Percentiles rank a stretch among this genome's conserved stretches.
These are phyloP conservation scores for Bibio marci DNA, from an alignment of 2,888 invertebrate species.

Conservation along the genomic window DNA sequence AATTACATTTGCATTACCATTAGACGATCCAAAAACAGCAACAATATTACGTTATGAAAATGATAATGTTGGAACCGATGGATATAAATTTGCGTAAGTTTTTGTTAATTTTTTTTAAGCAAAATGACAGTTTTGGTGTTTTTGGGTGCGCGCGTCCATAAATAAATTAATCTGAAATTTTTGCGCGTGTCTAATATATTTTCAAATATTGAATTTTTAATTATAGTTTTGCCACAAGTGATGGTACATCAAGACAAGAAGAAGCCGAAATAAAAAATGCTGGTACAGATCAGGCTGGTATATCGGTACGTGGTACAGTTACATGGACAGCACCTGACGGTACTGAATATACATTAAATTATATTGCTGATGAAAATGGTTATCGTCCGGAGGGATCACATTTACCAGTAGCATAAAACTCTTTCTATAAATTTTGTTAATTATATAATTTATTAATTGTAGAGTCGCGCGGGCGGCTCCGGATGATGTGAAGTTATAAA, in stretches of 20 bases:
- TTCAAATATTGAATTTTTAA: too few relatives aligned
- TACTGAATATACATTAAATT: conserved; percentile 28
- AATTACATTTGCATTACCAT: conserved; percentile 16
- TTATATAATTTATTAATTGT: too few relatives aligned
- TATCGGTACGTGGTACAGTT: conserved; percentile 8
- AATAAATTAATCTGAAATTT: too few relatives aligned
- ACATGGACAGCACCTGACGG: conserved; percentile 26
- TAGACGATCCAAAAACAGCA: conserved; percentile 12
- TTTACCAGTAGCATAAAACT: conserved; percentile 21
- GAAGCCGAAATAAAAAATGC: conserved; percentile 14
- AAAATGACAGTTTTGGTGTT: too few relatives aligned
- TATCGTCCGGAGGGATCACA: conserved; percentile 33
- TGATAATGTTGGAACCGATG: conserved; percentile 39
- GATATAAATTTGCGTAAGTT: conserved; percentile 37
- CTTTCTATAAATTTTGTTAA: too few relatives aligned
- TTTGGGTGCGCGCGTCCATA: too few relatives aligned
- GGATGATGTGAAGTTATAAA: too few relatives aligned
- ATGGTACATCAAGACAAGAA: conserved; percentile 18
- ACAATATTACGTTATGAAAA: conserved; percentile 20
- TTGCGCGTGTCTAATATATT: too few relatives aligned
- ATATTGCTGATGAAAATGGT: conserved; percentile 16
- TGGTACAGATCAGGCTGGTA: conserved; percentile 13
- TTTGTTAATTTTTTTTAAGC: too few relatives aligned
- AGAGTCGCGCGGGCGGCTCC: too few relatives aligned
- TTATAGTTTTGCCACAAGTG: conserved; percentile 16